These are phyloP conservation scores for Orthosia incerta DNA, from an alignment of 2,888 invertebrate genomes.

Conservation along the genomic window DNA sequence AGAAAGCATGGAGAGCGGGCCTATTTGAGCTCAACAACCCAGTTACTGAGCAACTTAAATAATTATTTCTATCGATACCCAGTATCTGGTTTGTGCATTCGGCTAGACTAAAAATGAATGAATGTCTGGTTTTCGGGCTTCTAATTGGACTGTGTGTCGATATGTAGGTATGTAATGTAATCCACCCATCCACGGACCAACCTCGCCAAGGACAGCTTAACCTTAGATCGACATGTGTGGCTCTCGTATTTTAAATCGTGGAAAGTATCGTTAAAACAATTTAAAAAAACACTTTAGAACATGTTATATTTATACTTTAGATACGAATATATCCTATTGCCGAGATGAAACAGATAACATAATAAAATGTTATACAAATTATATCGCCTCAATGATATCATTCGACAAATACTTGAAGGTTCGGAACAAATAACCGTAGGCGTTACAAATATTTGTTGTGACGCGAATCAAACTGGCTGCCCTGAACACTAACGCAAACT, in stretches of 20 bases:
- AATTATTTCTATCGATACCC: background rate
- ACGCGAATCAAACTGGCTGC: constrained; percentile 8
- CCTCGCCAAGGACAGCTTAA: background rate
- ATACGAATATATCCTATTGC: background rate
- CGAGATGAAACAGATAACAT: constrained; percentile 10
- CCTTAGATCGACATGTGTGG: background rate
- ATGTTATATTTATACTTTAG: too few relatives aligned
- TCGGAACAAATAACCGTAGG: constrained; percentile 14
- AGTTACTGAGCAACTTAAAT: background rate
- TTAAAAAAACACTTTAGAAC: too few relatives aligned
- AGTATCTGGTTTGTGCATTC: too few relatives aligned
- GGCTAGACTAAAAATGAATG: too few relatives aligned
- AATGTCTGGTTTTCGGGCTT: too few relatives aligned
- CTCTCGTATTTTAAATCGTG: background rate
- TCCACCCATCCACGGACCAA: background rate
- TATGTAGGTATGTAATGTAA: background rate
- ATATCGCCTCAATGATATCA: background rate
- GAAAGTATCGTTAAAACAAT: background rate
- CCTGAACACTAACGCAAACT: constrained; percentile 25
- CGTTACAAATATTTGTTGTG: constrained; percentile 18
- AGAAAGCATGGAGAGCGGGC: background rate
- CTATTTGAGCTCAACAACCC: background rate
- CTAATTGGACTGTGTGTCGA: too few relatives aligned
- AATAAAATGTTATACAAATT: background rate
- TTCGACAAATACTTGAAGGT: constrained; percentile 24